Evolutionary conservation across 2,888 invertebrate genomes (phyloP).

Genomic region (Siphonodentalium dalli): DNA sequence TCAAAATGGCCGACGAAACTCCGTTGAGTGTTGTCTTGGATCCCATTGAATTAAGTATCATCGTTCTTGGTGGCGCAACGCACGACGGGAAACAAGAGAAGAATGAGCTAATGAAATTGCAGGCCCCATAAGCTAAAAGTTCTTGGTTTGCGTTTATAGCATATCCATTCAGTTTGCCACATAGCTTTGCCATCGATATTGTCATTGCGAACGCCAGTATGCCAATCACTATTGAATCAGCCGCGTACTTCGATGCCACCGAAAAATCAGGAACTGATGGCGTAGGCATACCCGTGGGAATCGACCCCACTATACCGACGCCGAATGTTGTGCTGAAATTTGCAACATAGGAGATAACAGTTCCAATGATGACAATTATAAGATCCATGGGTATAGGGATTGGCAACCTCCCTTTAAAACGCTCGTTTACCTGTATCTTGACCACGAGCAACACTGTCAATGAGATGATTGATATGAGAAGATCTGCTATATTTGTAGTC

Average conservation of each 20-base stretch:
- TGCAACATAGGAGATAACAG: constrained; percentile 43
- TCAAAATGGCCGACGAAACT: constrained; percentile 44
- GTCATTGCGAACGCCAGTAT: constrained; percentile 48
- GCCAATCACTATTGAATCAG: constrained; percentile 39
- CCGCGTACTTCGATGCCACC: constrained; percentile 28
- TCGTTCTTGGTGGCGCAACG: constrained; percentile 54
- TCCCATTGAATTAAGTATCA: constrained; percentile 51
- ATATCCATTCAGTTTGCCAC: constrained; percentile 59
- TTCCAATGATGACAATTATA: constrained; percentile 46
- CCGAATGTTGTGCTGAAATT: constrained; percentile 30
- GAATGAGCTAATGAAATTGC: constrained; percentile 58
- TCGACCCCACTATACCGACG: constrained; percentile 39
- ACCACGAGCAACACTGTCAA: constrained; percentile 72
- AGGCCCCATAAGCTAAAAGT: constrained; percentile 62
- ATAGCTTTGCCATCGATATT: constrained; percentile 59
- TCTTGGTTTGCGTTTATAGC: constrained; percentile 62
- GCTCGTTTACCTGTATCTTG: constrained; percentile 58
- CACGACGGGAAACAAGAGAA: constrained; percentile 64
- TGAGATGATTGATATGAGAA: constrained; percentile 74
- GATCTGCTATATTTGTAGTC: constrained; percentile 73
- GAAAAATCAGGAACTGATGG: constrained; percentile 47
- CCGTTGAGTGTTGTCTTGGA: constrained; percentile 46
- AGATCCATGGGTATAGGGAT: constrained; percentile 60
- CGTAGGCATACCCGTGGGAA: constrained; percentile 48
- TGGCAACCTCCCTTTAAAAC: constrained; percentile 42